Percentiles rank a stretch among this genome's conserved stretches.
Evolutionary conservation across 92 coral and sea anemone species (phyloP).

Genomic region (Desmophyllum pertusum): DNA sequence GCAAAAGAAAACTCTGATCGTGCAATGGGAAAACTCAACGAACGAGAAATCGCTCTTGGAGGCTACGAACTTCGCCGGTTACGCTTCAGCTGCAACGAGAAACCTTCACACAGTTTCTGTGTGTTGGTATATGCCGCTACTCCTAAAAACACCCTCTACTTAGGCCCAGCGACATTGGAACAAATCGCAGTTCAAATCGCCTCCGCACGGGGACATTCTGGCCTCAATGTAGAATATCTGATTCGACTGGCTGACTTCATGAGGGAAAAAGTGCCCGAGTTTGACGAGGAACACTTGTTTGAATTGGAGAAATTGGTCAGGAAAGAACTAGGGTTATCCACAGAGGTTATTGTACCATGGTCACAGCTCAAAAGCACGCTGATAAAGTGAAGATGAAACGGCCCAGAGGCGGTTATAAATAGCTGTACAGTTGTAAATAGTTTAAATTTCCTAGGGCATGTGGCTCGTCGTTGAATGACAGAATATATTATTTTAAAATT

Average conservation of each 20-base stretch:
- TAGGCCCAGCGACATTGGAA: slow-evolving; percentile 79
- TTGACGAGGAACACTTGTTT: slow-evolving; percentile 74
- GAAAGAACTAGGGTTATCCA: slow-evolving; percentile 64
- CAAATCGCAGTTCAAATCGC: slow-evolving; percentile 78
- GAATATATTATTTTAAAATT: background rate
- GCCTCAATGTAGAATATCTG: slow-evolving; percentile 86
- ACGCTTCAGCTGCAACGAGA: slow-evolving; percentile 46
- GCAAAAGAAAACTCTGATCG: slow-evolving; percentile 53
- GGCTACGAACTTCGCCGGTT: slow-evolving; percentile 82
- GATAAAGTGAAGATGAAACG: background rate
- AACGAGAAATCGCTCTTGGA: slow-evolving; percentile 74
- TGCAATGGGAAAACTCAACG: slow-evolving; percentile 70
- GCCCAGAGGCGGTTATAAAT: background rate
- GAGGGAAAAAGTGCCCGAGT: slow-evolving; percentile 76
- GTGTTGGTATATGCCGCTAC: slow-evolving; percentile 83
- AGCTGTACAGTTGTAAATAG: background rate
- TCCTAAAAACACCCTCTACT: slow-evolving; percentile 64
- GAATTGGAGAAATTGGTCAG: slow-evolving; percentile 66
- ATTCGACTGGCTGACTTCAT: slow-evolving; percentile 83
- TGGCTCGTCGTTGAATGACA: background rate
- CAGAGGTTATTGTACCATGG: slow-evolving; percentile 63
- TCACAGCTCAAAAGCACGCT: slow-evolving; percentile 28
- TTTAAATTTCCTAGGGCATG: background rate
- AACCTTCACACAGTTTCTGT: slow-evolving; percentile 37
- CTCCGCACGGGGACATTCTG: slow-evolving; percentile 74